Conservation (phyloP, 2,888 invertebrate species). For the Scaptomyza reducta region DNA sequence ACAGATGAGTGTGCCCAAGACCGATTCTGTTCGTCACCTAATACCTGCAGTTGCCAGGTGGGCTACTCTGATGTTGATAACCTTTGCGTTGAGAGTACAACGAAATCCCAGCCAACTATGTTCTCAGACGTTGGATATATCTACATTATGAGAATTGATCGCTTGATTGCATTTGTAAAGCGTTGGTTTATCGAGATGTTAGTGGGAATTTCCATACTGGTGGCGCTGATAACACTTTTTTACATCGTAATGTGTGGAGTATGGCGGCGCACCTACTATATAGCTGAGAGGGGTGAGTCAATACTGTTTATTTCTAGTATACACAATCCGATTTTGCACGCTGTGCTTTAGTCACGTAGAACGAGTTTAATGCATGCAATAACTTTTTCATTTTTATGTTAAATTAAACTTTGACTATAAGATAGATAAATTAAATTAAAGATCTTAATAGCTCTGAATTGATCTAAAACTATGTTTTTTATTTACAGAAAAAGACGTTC, state of each 20-base stretch:
- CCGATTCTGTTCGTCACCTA: conserved; percentile 16
- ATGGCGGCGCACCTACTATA: no score
- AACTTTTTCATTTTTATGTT: no score
- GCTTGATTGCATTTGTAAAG: neutral
- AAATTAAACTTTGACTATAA: no score
- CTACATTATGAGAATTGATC: neutral
- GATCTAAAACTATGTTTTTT: neutral
- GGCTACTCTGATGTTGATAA: neutral
- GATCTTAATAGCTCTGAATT: no score
- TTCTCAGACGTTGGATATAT: neutral
- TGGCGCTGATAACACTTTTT: neutral
- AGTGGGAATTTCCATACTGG: neutral
- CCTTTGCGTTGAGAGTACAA: neutral
- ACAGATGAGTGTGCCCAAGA: conserved; percentile 1
- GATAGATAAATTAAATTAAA: no score
- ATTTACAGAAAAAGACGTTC: neutral
- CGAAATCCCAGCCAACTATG: no score
- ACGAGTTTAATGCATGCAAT: no score
- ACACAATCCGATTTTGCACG: no score
- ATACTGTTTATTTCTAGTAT: neutral
- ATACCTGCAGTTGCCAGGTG: conserved; percentile 8
- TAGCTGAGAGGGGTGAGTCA: no score
- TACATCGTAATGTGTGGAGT: neutral
- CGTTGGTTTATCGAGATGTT: neutral
- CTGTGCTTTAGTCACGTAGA: no score